These are phyloP conservation scores for Athripsodes cinereus DNA, from an alignment of 2,888 invertebrate genomes.

Conservation along the genomic window DNA sequence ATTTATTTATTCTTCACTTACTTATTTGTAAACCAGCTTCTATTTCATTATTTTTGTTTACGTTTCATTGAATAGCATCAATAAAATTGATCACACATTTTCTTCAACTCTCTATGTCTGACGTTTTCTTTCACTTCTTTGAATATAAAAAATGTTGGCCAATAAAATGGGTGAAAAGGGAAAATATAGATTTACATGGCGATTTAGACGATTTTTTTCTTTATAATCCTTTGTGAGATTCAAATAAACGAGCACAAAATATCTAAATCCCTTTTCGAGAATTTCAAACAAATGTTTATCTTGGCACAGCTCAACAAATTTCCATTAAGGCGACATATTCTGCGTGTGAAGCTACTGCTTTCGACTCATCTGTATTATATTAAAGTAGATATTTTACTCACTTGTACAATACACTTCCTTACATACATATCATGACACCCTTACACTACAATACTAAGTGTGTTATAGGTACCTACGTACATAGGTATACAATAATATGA, in stretches of 20 bases:
- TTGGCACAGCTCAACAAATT: conserved; percentile 9
- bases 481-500: too few species aligned
- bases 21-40: background rate
- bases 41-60: conserved; percentile 4
- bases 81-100: conserved; percentile 1
- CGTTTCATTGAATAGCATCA: background rate
- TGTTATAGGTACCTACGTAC: too few species aligned
- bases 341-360: too few species aligned
- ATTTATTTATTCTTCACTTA: background rate
- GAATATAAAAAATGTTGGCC: background rate
- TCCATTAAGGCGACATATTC: conserved; percentile 8
- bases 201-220: conserved; percentile 6
- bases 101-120: background rate
- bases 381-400: too few species aligned
- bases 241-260: conserved; percentile 13
- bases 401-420: too few species aligned
- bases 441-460: too few species aligned
- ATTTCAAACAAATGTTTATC: conserved; percentile 13
- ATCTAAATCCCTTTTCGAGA: conserved; percentile 2
- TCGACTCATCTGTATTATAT: too few species aligned
- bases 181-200: conserved; percentile 14
- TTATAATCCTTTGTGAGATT: background rate
- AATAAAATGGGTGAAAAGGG: conserved; percentile 8
- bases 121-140: background rate
- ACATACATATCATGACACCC: too few species aligned